Conservation (phyloP, 2,888 invertebrate species). For the Acleris holmiana region DNA sequence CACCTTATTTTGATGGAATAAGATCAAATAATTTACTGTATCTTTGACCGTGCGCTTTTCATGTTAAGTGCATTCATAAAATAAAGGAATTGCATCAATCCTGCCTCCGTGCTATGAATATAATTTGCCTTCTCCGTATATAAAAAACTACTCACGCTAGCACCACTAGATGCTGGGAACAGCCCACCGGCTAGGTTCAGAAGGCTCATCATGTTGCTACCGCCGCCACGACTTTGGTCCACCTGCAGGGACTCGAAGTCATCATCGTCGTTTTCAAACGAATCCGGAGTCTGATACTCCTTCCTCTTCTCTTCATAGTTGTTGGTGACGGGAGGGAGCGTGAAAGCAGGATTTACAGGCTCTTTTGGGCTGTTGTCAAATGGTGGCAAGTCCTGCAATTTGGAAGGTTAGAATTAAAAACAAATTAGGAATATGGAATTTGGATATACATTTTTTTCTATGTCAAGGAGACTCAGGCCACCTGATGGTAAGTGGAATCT, state of each 20-base stretch:
- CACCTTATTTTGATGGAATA: no score
- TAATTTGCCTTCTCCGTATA: background rate
- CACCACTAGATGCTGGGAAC: conserved; percentile 59
- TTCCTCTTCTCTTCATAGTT: conserved; percentile 23
- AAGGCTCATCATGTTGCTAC: conserved; percentile 69
- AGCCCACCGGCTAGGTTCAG: conserved; percentile 62
- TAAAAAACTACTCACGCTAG: conserved; percentile 54
- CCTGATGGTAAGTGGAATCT: no score
- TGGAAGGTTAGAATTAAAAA: background rate
- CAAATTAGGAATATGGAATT: no score
- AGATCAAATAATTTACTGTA: no score
- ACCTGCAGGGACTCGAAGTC: conserved; percentile 48
- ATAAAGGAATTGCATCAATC: no score
- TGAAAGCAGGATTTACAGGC: conserved; percentile 18
- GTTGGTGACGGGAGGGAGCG: conserved; percentile 19
- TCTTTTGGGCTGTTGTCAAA: conserved; percentile 10
- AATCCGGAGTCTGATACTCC: conserved; percentile 23
- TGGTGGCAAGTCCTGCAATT: background rate
- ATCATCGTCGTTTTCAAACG: conserved; percentile 55
- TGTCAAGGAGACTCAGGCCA: no score
- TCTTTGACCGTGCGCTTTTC: no score
- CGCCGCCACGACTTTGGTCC: conserved; percentile 49
- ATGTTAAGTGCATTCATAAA: no score
- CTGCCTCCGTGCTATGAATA: no score
- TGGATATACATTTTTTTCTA: no score